phyloP scores from a whole-genome alignment of 2,888 invertebrate genomes.

The Euproctis similis region DNA sequence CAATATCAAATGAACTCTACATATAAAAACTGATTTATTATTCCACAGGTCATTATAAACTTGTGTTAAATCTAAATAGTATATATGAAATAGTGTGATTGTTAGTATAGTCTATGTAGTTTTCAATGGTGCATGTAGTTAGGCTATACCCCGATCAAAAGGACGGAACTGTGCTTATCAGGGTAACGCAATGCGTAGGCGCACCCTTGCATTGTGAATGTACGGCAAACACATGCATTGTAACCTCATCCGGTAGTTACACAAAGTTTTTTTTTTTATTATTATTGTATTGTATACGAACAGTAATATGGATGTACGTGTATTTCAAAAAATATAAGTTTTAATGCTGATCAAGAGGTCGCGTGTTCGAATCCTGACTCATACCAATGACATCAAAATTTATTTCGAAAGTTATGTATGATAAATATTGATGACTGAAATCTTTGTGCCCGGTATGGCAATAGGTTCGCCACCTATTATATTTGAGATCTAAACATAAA shows the following conservation, averaged over 20 bases:
- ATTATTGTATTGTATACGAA: constrained; percentile 19
- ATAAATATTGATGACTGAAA: too few relatives aligned
- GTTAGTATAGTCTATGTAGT: constrained; percentile 32
- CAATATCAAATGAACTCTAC: constrained; percentile 29
- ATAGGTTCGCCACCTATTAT: too few relatives aligned
- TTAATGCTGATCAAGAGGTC: too few relatives aligned
- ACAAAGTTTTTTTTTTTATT: constrained; percentile 20
- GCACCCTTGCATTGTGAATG: constrained; percentile 47
- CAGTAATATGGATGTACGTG: constrained; percentile 25
- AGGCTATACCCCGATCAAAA: constrained; percentile 52
- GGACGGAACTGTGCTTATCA: constrained; percentile 65
- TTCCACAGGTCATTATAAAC: constrained; percentile 18
- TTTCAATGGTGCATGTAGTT: constrained; percentile 52
- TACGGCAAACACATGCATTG: constrained; percentile 47
- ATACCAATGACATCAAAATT: too few relatives aligned
- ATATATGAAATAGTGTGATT: constrained; percentile 52
- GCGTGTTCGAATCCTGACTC: too few relatives aligned
- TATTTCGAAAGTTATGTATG: too few relatives aligned
- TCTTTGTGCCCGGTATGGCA: too few relatives aligned
- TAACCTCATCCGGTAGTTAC: constrained; percentile 39
- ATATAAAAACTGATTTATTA: constrained; percentile 13
- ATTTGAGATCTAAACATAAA: too few relatives aligned
- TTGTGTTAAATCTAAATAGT: constrained; percentile 40
- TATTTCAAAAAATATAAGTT: too few relatives aligned
- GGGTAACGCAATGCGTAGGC: constrained; percentile 59